Evolutionary conservation across 2,113 vertebrate species (phyloP).

Genomic region (Perognathus longimembris): DNA sequence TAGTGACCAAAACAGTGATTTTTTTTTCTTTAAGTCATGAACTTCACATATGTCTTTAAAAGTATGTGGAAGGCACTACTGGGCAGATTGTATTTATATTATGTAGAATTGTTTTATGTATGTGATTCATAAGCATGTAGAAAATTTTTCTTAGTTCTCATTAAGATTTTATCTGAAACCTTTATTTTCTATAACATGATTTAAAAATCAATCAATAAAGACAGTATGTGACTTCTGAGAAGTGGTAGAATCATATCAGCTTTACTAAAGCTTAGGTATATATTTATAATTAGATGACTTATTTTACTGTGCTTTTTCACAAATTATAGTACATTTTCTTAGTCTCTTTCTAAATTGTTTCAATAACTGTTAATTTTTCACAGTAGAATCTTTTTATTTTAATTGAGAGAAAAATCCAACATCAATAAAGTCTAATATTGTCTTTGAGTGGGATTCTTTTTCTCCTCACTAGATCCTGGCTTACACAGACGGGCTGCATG

Average conservation of each 20-base stretch:
- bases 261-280: not conserved
- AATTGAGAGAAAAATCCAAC: not conserved
- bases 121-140: not conserved
- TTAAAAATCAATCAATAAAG: slow-evolving; percentile 45
- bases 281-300: slow-evolving; percentile 55
- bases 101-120: not conserved
- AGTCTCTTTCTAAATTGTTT: slow-evolving; percentile 26
- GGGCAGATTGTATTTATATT: slow-evolving; percentile 48
- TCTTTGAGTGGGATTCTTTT: slow-evolving; percentile 43
- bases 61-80: slow-evolving; percentile 18
- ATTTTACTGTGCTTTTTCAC: not conserved
- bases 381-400: slow-evolving; percentile 35
- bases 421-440: not conserved
- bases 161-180: slow-evolving; percentile 35
- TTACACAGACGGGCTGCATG: slow-evolving; percentile 97
- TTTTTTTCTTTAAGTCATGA: slow-evolving; percentile 62
- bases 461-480: slow-evolving; percentile 90
- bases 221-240: not conserved
- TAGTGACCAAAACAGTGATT: slow-evolving; percentile 67
- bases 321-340: slow-evolving; percentile 16
- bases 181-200: slow-evolving; percentile 23
- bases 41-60: slow-evolving; percentile 10
- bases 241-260: not conserved
- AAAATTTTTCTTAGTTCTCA: slow-evolving; percentile 49
- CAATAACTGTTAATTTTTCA: slow-evolving; percentile 34